Evolutionary conservation across 2,797 vertebrate species (phyloP).

Genomic region (Dallia pectoralis): DNA sequence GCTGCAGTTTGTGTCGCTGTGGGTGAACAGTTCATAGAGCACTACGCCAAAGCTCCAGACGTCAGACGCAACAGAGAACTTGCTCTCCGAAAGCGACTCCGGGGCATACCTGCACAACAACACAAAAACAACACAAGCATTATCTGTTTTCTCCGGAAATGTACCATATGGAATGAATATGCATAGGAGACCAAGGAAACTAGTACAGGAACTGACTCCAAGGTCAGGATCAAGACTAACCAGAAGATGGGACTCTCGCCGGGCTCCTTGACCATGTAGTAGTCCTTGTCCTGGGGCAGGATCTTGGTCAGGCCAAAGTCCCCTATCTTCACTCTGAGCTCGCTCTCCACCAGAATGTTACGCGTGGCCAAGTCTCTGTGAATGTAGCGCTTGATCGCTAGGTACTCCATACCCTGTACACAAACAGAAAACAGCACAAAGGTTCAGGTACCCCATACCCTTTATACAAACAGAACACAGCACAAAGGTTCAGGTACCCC

Average conservation of each 20-base stretch:
- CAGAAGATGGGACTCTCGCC: constrained; percentile 99
- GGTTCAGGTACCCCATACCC: no score
- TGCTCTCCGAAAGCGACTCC: constrained; percentile 94
- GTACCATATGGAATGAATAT: neutral
- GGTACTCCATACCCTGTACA: constrained; percentile 94
- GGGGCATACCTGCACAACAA: constrained; percentile 87
- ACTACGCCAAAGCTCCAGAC: constrained; percentile 98
- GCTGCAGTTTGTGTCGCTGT: constrained; percentile 92
- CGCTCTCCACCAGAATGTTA: constrained; percentile 96
- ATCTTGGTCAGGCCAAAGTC: constrained; percentile 97
- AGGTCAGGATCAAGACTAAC: constrained; percentile 62
- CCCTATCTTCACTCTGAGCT: constrained; percentile 95
- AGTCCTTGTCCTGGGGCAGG: constrained; percentile 96
- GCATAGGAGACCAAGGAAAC: neutral
- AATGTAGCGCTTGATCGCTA: constrained; percentile 90
- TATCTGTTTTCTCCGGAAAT: neutral
- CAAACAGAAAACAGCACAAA: neutral
- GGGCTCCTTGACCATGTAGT: constrained; percentile 95
- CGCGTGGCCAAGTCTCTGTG: constrained; percentile 95
- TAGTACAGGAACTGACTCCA: neutral
- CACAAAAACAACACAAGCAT: neutral
- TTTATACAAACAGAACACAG: no score
- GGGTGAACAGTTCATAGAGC: constrained; percentile 95
- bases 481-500: no score
- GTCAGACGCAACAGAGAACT: constrained; percentile 96